Percentiles rank a stretch among this genome's conserved stretches.
Conservation (phyloP, 2,888 invertebrate species). For the Bibio marci region DNA sequence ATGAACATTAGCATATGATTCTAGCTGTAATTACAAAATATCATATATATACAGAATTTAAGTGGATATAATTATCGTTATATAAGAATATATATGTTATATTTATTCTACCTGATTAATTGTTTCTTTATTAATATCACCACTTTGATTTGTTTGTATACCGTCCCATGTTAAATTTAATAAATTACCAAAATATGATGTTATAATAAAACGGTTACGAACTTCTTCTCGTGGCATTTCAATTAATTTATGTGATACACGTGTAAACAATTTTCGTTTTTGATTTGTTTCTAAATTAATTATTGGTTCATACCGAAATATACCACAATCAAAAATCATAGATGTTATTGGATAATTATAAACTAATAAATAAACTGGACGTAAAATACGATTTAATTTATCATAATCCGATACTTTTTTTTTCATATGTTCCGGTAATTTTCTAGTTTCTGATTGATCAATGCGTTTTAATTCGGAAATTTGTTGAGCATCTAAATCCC, state of each 20-base stretch:
- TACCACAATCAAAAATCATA: conserved; percentile 19
- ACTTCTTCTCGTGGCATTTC: conserved; percentile 5
- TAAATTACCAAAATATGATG: conserved; percentile 31
- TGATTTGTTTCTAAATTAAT: neutral
- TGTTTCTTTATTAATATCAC: conserved; percentile 39
- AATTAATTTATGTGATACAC: conserved; percentile 11
- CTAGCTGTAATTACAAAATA: conserved; percentile 12
- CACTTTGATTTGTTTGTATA: conserved; percentile 33
- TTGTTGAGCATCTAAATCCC: conserved; percentile 46
- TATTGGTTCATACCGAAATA: conserved; percentile 7
- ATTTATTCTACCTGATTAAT: conserved; percentile 13
- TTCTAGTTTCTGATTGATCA: conserved; percentile 13
- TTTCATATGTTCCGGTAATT: conserved; percentile 38
- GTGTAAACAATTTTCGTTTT: conserved; percentile 1
- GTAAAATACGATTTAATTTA: conserved; percentile 39
- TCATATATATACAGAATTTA: no score
- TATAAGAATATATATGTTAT: neutral
- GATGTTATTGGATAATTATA: conserved; percentile 30
- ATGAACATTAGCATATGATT: conserved; percentile 38
- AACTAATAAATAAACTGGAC: conserved; percentile 40
- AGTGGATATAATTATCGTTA: neutral
- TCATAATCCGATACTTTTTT: conserved; percentile 41
- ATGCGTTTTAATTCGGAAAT: neutral
- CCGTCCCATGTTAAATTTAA: conserved; percentile 45
- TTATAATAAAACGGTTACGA: conserved; percentile 21